These are phyloP conservation scores for Nothoprocta perdicaria DNA, from an alignment of 2,113 vertebrate species.

Conservation along the genomic window DNA sequence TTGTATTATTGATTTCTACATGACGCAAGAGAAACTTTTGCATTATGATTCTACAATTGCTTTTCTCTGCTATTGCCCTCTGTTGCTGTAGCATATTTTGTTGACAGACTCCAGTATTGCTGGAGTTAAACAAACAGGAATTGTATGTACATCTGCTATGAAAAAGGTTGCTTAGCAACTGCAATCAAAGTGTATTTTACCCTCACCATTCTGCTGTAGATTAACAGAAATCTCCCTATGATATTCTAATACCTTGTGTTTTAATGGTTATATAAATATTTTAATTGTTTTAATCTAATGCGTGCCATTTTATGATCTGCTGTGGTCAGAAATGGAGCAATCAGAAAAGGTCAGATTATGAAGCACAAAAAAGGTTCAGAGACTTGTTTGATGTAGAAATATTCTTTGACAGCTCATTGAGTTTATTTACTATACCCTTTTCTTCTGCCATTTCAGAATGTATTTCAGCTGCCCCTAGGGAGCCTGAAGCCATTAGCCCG, in stretches of 20 bases:
- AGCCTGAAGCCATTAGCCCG: conserved; percentile 74
- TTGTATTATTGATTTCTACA: background rate
- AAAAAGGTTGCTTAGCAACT: conserved; percentile 82
- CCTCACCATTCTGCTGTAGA: conserved; percentile 65
- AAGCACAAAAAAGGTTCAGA: conserved; percentile 52
- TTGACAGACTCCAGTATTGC: conserved; percentile 53
- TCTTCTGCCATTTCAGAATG: conserved; percentile 75
- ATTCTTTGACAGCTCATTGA: conserved; percentile 78
- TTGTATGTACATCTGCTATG: conserved; percentile 68
- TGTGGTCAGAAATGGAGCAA: background rate
- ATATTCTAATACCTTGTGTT: conserved; percentile 66
- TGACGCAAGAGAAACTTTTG: background rate
- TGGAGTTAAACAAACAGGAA: conserved; percentile 71
- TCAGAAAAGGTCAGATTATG: conserved; percentile 58
- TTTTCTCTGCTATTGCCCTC: conserved; percentile 12
- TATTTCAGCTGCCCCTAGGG: conserved; percentile 68
- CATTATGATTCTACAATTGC: background rate
- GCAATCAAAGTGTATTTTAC: conserved; percentile 73
- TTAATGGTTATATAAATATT: conserved; percentile 37
- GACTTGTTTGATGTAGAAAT: conserved; percentile 71
- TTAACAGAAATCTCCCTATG: conserved; percentile 61
- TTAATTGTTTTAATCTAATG: conserved; percentile 10
- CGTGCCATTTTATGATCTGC: background rate
- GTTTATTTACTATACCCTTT: conserved; percentile 77
- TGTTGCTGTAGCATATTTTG: conserved; percentile 25